Conservation (phyloP, 2,113 vertebrate species). For the Tachysurus fulvidraco region DNA sequence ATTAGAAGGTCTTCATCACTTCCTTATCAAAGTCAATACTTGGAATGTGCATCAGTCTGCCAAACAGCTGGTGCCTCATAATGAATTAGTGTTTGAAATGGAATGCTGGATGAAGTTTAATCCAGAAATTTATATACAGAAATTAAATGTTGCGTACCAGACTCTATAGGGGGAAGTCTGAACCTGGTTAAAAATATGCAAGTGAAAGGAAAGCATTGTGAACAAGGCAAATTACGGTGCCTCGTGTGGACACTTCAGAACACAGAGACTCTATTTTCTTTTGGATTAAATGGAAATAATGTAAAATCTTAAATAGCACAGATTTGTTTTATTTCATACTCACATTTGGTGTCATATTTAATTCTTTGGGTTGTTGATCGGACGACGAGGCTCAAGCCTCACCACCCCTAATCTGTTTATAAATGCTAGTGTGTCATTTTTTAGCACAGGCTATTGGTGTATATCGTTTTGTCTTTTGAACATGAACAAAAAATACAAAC, state of each 20-base stretch:
- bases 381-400: no score
- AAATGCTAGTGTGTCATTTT: background rate
- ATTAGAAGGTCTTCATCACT: slow-evolving; percentile 19
- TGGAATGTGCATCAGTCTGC: slow-evolving; percentile 18
- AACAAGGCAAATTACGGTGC: background rate
- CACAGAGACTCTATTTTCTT: background rate
- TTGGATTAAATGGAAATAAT: background rate
- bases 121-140: background rate
- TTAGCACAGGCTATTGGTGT: background rate
- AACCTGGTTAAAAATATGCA: background rate
- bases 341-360: background rate
- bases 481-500: background rate
- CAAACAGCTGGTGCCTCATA: slow-evolving; percentile 20
- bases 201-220: background rate
- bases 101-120: background rate
- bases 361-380: background rate
- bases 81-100: slow-evolving; percentile 1
- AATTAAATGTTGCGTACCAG: no score
- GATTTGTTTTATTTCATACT: background rate
- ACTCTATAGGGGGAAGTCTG: background rate
- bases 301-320: background rate
- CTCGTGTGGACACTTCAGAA: background rate
- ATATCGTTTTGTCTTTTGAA: background rate
- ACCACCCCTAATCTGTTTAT: background rate
- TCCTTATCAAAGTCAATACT: background rate